Base-by-base conservation (phyloP, 64 coral and sea anemone species). In the Pachyseris speciosa region DNA sequence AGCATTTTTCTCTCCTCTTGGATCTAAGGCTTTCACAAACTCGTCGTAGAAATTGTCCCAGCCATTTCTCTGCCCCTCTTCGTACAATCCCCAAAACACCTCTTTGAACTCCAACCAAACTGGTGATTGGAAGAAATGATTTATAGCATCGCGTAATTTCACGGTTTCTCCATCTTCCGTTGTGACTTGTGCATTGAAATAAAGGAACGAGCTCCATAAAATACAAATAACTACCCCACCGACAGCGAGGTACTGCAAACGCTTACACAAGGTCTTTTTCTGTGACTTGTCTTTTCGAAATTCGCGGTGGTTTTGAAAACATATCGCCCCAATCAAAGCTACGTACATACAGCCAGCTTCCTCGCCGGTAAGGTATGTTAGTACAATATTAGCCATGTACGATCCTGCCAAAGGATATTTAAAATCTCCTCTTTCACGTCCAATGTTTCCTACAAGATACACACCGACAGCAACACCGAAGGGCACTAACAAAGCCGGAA, bases 121-220 rank as follows among this genome's bases (percentile, higher is more conserved):
- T 55, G 97, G 97, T 0, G 97, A 99, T n/a, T 99, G 91, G 58
- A 99, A 95, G 83, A 99, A 99, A 44, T 99, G 97, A 25, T 99
- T 95, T 2, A 99, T 67, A 10, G 97, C 97, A 77, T 99, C 97
- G 29, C 94, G 78, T 48, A 99, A 45, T 87, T 99, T 99, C 28
- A 99, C 92, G 9, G 93, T 99, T 70, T 99, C 97, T 22, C 97
- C 97, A 55, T 99, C 97, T 80, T 99, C 97, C 8, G 97, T 99
- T 33, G 90, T 95, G 0, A 99, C 97, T 90, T 89, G 85, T 66
- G 97, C 97, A 67, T 99, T 99, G 25, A 93, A 92, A 40, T 95
- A 95, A 50, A 99, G 86, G 87, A 99, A 99, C 32, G 94, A 95
- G 6, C 70, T 61, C 97, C 97, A 99, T 0, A 99, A 48, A 6